These are phyloP conservation scores for Cepphus grylle DNA, from an alignment of 2,113 vertebrate genomes.

Conservation along the genomic window DNA sequence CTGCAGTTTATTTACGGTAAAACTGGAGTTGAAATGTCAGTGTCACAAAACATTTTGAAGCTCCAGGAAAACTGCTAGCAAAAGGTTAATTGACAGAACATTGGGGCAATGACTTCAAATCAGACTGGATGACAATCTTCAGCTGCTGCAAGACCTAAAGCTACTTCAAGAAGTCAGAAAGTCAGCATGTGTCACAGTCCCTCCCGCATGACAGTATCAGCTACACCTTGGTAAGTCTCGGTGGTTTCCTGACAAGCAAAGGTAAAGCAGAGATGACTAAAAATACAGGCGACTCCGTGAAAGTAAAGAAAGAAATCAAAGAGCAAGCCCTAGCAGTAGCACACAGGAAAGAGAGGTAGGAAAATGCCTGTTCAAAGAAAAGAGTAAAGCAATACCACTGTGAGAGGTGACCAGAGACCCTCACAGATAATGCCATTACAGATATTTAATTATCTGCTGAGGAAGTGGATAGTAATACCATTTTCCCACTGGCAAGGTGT, in stretches of 20 bases:
- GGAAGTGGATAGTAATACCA: background rate
- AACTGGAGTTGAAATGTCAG: background rate
- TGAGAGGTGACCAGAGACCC: background rate
- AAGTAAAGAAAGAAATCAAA: background rate
- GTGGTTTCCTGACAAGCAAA: background rate
- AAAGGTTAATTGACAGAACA: background rate
- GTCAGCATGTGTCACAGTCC: background rate
- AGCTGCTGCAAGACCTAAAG: background rate
- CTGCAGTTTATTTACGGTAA: background rate
- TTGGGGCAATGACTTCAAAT: background rate
- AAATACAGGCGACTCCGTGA: background rate
- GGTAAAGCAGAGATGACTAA: background rate
- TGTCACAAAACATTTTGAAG: background rate
- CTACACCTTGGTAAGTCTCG: background rate
- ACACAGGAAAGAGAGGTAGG: background rate
- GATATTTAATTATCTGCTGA: background rate
- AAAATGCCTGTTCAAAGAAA: background rate
- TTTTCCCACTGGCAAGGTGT: background rate
- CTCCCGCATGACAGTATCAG: background rate
- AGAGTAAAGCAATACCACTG: background rate
- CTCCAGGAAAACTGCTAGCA: background rate
- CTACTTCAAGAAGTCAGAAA: background rate
- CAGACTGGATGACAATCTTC: background rate
- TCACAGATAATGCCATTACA: background rate
- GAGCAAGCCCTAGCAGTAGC: background rate